Evolutionary conservation across 2,888 invertebrate species (phyloP), one percentile per base, ranked within the genome.

Genomic region (Craniophora ligustri): DNA sequence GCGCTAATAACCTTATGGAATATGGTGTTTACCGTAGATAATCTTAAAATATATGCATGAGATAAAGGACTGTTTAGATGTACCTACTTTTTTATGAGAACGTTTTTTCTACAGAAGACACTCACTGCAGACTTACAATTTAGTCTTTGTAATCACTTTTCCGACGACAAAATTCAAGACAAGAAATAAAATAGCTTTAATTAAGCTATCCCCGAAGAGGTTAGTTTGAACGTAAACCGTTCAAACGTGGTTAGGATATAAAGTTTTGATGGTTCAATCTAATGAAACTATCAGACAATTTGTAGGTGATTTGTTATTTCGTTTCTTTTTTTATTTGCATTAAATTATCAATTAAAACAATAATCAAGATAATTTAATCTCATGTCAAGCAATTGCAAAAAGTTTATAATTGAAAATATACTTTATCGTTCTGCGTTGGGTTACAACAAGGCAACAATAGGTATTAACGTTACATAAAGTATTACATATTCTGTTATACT

Each of bases 101-200:
- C 1, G 3, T 42, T 36, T 49, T 23, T 13, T 23, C 15, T n/a
- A 15, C 8, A 32, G 5, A 28, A 21, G 3, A 5, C 21, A 42
- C 39, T 35, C 14, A 30, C 15, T 16, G 40, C 57, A 53, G 54
- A 61, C 35, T 21, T n/a, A 5, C 21, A 19, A 39, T 32, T 40
- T 11, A 5, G 32, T 67, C 71, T 67, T 61, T 67, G 21, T 55
- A 5, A 23, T 7, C 6, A 15, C 53, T 66, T 54, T 70, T 38
- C 5, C 48, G 45, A 13, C 30, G 51, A 18, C n/a, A 18, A 10
- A 30, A 49, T 2, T n/a, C 14, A 28, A 59, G n/a, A n/a, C n/a
- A n/a, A n/a, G n/a, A n/a, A n/a, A n/a, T n/a, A n/a, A n/a, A n/a
- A n/a, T n/a, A n/a, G n/a, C n/a, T n/a, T n/a, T n/a, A n/a, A n/a